phyloP scores from a whole-genome alignment of 2,113 vertebrate species.

The Cephalopterus ornatus region DNA sequence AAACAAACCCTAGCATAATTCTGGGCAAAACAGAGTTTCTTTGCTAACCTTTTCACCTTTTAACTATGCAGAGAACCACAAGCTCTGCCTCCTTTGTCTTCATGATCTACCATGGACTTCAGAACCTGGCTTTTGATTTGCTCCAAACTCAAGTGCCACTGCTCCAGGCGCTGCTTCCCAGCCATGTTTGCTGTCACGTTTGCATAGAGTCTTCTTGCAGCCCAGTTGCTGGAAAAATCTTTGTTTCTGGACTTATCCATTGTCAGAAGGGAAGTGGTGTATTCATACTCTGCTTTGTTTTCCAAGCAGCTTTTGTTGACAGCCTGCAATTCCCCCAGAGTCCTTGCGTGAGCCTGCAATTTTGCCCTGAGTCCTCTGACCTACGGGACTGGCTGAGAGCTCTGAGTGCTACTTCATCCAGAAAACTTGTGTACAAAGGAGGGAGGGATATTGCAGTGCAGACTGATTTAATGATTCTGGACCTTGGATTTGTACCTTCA shows the following conservation, averaged over 20 bases:
- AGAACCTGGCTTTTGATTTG: neutral
- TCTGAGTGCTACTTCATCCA: neutral
- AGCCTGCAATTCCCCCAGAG: neutral
- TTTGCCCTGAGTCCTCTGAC: neutral
- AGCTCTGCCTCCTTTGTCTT: neutral
- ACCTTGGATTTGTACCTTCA: neutral
- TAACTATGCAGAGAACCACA: neutral
- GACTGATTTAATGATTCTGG: conserved; percentile 1
- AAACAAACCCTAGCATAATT: neutral
- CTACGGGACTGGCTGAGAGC: neutral
- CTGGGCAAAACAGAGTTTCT: neutral
- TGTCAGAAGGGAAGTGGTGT: neutral
- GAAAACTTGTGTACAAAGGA: neutral
- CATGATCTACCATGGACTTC: neutral
- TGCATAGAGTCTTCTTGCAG: fast-evolving
- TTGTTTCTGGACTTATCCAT: neutral
- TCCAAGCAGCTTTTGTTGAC: conserved; percentile 1
- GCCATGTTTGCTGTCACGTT: neutral
- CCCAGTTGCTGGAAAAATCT: neutral
- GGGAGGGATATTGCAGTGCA: neutral
- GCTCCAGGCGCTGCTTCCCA: neutral
- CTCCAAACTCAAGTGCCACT: neutral
- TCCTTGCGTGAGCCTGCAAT: neutral
- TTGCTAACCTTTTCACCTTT: neutral
- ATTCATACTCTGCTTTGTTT: neutral